These are phyloP conservation scores for Drosophila kurseongensis DNA, from an alignment of 1,140 invertebrate genomes.

Conservation along the genomic window DNA sequence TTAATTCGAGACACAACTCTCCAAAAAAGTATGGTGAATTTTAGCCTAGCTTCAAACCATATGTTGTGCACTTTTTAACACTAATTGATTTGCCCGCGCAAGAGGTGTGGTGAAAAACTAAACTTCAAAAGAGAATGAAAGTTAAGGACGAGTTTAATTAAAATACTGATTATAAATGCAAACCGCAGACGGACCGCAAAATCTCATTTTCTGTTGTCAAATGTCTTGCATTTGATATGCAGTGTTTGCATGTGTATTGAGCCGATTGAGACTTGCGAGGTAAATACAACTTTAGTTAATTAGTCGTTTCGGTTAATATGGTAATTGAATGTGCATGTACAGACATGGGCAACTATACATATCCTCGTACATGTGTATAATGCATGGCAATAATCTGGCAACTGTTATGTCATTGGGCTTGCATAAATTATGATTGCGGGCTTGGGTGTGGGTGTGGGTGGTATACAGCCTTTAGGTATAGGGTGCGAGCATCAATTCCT, in stretches of 20 bases:
- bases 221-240: constrained; percentile 4
- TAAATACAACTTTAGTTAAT: constrained; percentile 44
- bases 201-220: constrained; percentile 17
- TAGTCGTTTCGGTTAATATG: constrained; percentile 52
- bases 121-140: not conserved
- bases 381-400: constrained; percentile 39
- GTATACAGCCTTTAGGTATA: too few species aligned
- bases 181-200: constrained; percentile 13
- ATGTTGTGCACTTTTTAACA: not conserved
- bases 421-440: constrained; percentile 46
- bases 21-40: not conserved
- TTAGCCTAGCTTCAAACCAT: not conserved
- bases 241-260: not conserved
- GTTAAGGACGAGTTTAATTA: not conserved
- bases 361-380: constrained; percentile 24
- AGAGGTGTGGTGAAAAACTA: not conserved
- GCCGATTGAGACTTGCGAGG: constrained; percentile 21
- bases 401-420: constrained; percentile 46
- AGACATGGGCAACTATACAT: constrained; percentile 13
- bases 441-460: not conserved
- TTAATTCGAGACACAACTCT: not conserved
- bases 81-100: not conserved
- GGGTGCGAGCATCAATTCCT: constrained; percentile 20
- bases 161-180: constrained; percentile 14
- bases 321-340: constrained; percentile 46